phyloP scores from a whole-genome alignment of 2,888 invertebrate genomes.

The Cylindroiulus punctatus region DNA sequence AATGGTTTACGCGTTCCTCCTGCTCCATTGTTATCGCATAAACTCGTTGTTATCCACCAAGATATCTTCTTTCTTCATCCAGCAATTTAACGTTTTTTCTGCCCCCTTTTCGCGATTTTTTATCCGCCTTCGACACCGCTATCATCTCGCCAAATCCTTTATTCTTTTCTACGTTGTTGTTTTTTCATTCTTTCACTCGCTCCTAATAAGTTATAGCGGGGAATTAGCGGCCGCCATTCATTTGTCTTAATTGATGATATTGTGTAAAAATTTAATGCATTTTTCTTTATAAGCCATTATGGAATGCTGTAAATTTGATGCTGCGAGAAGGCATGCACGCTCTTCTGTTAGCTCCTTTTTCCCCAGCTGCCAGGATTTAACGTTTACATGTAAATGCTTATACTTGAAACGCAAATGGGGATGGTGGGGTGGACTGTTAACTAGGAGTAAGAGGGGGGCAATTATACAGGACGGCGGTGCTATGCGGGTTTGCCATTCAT shows the following conservation, averaged over 20 bases:
- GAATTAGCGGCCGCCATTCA: slow-evolving; percentile 42
- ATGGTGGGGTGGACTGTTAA: background rate
- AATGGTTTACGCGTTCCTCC: background rate
- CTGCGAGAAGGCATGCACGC: background rate
- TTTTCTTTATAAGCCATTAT: slow-evolving; percentile 26
- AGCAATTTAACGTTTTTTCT: background rate
- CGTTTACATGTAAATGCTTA: background rate
- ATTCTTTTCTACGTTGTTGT: background rate
- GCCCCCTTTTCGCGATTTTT: background rate
- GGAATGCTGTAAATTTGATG: slow-evolving; percentile 26
- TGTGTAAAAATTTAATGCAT: slow-evolving; percentile 37
- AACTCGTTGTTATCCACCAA: slow-evolving; percentile 9
- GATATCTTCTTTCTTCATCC: slow-evolving; percentile 34
- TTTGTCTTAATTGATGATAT: slow-evolving; percentile 34
- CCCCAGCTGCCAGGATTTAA: background rate
- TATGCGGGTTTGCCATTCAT: slow-evolving; percentile 7
- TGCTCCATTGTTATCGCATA: slow-evolving; percentile 12
- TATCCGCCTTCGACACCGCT: slow-evolving; percentile 27
- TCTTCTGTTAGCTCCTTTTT: background rate
- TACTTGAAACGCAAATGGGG: background rate
- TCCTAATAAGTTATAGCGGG: slow-evolving; percentile 18
- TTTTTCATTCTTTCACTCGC: background rate
- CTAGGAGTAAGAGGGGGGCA: background rate
- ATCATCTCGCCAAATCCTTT: slow-evolving; percentile 22
- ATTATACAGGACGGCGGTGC: background rate